Conservation (phyloP, 2,113 vertebrate species). For the Ariopsis seemanni region DNA sequence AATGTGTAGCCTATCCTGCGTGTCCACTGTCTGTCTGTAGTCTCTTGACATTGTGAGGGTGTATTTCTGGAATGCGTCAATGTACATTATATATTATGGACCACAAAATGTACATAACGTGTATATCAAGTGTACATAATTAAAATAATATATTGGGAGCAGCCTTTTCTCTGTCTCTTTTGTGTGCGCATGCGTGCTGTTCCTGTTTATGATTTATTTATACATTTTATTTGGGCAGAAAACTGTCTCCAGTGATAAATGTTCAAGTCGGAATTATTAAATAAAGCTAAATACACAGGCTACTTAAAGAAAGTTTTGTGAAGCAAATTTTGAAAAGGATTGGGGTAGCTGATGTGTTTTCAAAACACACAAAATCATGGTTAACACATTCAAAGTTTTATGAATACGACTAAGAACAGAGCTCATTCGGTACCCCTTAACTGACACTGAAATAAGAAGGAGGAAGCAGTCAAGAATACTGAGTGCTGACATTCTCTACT, state of each 20-base stretch:
- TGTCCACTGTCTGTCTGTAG: slow-evolving; percentile 59
- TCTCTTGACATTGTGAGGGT: slow-evolving; percentile 54
- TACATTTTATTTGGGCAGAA: neutral
- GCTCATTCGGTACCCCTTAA: neutral
- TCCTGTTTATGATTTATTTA: neutral
- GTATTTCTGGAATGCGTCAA: slow-evolving; percentile 69
- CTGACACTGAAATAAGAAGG: neutral
- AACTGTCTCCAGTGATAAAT: neutral
- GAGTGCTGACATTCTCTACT: neutral
- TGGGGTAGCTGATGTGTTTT: neutral
- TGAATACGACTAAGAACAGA: neutral
- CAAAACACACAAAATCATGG: neutral
- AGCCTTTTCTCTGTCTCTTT: slow-evolving; percentile 5
- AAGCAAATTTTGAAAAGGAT: neutral
- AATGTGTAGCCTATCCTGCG: slow-evolving; percentile 54
- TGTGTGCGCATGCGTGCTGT: neutral
- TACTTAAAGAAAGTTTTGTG: neutral
- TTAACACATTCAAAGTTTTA: neutral
- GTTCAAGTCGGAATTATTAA: neutral
- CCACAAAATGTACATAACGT: slow-evolving; percentile 68
- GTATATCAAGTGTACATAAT: slow-evolving; percentile 77
- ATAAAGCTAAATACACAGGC: neutral
- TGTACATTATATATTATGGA: slow-evolving; percentile 66
- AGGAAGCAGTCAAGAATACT: neutral
- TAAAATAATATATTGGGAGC: slow-evolving; percentile 65